Evolutionary conservation across 2,113 vertebrate genomes (phyloP).

Genomic region (Cinclus mexicanus): DNA sequence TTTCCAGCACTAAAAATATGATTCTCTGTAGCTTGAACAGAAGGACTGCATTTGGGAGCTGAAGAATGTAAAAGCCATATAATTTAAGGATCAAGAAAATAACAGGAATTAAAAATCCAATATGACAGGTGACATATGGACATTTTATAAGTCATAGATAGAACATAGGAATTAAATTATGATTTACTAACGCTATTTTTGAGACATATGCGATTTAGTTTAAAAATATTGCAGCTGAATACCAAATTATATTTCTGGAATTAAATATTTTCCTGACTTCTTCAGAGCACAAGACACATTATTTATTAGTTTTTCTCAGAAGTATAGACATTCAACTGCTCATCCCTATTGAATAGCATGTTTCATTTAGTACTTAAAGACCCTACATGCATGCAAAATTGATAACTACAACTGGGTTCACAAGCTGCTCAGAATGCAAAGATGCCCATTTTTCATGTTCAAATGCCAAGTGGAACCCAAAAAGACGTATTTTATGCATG

Average conservation of each 20-base stretch:
- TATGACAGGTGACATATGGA: not conserved
- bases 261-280: not conserved
- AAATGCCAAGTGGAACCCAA: not conserved
- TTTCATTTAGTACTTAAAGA: conserved; percentile 16
- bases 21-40: not conserved
- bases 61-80: not conserved
- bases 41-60: not conserved
- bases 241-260: not conserved
- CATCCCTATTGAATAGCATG: not conserved
- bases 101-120: not conserved
- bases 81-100: not conserved
- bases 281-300: not conserved
- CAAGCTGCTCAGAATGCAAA: conserved; percentile 3
- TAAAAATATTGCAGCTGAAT: not conserved
- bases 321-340: not conserved
- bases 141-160: not conserved
- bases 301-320: conserved; percentile 11
- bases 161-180: not conserved
- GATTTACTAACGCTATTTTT: not conserved
- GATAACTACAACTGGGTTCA: not conserved
- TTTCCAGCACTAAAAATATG: conserved; percentile 4
- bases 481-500: conserved; percentile 3
- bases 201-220: not conserved
- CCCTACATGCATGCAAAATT: not conserved
- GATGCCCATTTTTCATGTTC: conserved; percentile 11